Evolutionary conservation across 2,113 vertebrate genomes (phyloP).

Genomic region (Thymallus thymallus): DNA sequence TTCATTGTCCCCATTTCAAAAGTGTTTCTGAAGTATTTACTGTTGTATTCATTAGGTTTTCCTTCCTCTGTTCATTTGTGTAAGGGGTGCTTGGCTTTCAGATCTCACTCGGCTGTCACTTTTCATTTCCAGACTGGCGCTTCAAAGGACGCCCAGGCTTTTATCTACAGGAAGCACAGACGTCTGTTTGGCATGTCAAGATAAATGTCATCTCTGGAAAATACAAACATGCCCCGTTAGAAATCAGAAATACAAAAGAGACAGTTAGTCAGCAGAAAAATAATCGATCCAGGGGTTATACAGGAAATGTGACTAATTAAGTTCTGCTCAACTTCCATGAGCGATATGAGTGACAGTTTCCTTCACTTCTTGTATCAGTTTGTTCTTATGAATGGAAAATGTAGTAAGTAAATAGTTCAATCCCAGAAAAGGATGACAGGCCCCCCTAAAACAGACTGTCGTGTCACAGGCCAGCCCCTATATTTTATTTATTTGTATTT

Average conservation of each 20-base stretch:
- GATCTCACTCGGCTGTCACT: slow-evolving; percentile 14
- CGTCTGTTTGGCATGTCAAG: neutral
- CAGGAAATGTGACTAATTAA: too few species aligned
- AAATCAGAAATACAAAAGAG: neutral
- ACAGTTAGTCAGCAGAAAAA: neutral
- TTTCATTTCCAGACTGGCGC: neutral
- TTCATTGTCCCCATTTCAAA: neutral
- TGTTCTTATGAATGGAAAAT: too few species aligned
- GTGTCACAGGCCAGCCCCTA: too few species aligned
- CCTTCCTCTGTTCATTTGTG: slow-evolving; percentile 1
- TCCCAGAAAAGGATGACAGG: too few species aligned
- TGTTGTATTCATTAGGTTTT: slow-evolving; percentile 1
- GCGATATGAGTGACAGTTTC: too few species aligned
- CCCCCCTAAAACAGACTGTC: too few species aligned
- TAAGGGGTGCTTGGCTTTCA: neutral
- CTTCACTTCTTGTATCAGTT: too few species aligned
- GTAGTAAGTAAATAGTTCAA: too few species aligned
- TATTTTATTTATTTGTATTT: too few species aligned
- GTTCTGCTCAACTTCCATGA: too few species aligned
- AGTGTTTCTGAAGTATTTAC: neutral
- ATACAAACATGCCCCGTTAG: neutral
- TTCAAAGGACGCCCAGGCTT: slow-evolving; percentile 2
- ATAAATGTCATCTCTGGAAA: slow-evolving; percentile 1
- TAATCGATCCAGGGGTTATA: too few species aligned
- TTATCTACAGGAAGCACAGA: neutral